Percentiles rank a stretch among this genome's conserved stretches.
Conservation (phyloP, 2,113 vertebrate genomes). For the Notothenia coriiceps region DNA sequence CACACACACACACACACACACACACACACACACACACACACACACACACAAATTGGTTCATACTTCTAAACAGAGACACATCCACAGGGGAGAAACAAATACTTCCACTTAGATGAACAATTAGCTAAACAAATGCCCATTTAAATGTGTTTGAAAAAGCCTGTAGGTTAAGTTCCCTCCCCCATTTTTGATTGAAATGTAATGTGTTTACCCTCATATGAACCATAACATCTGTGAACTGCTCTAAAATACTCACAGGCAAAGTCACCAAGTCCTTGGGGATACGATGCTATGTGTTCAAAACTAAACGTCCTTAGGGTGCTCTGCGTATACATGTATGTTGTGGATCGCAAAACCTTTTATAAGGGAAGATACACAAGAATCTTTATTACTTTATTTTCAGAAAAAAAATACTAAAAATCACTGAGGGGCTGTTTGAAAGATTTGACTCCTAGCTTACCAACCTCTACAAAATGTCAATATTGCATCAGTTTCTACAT, state of each 20-base stretch:
- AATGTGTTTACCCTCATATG: constrained; percentile 19
- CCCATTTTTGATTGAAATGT: constrained; percentile 14
- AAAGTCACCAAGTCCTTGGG: background rate
- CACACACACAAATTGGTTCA: too few relatives aligned
- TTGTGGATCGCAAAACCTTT: background rate
- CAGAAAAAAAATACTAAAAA: constrained; percentile 2
- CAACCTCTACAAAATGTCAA: background rate
- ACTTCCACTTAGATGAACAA: constrained; percentile 25
- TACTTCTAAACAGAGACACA: too few relatives aligned
- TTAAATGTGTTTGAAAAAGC: constrained; percentile 31
- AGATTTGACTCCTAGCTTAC: background rate
- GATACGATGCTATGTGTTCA: background rate
- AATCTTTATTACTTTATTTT: background rate
- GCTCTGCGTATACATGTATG: background rate
- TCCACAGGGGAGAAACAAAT: constrained; percentile 14
- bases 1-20: too few relatives aligned
- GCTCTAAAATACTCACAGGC: constrained; percentile 2
- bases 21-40: too few relatives aligned
- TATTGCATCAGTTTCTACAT: constrained; percentile 1
- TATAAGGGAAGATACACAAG: background rate
- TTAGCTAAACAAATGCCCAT: constrained; percentile 28
- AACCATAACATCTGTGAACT: constrained; percentile 11
- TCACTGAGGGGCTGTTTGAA: background rate
- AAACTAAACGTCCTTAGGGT: too few relatives aligned
- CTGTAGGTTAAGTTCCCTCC: background rate